These are phyloP conservation scores for Hoplostethus atlanticus DNA, from an alignment of 2,797 vertebrate species.

Conservation along the genomic window DNA sequence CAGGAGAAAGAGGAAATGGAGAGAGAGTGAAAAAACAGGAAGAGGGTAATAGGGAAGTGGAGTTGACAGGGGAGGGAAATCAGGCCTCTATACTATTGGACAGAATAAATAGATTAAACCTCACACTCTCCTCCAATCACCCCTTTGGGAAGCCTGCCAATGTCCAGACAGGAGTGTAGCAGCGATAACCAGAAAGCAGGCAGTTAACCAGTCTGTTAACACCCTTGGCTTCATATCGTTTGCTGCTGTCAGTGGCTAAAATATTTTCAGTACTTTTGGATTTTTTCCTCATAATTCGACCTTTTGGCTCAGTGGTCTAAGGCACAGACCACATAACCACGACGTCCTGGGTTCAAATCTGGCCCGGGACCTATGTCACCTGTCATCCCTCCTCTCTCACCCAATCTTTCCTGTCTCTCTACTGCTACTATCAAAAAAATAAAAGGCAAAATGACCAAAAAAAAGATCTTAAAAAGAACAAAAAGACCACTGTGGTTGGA, in stretches of 20 bases:
- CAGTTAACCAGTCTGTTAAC: slow-evolving; percentile 5
- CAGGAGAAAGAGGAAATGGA: slow-evolving; percentile 26
- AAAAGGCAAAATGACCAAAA: too few relatives aligned
- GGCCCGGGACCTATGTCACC: too few relatives aligned
- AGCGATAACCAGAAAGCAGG: slow-evolving; percentile 31
- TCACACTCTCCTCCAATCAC: slow-evolving; percentile 33
- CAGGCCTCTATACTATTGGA: slow-evolving; percentile 65
- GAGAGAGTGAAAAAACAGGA: slow-evolving; percentile 17
- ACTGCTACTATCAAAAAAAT: too few relatives aligned
- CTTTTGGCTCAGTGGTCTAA: too few relatives aligned
- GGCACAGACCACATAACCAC: too few relatives aligned
- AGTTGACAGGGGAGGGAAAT: slow-evolving; percentile 72
- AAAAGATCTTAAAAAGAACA: neutral
- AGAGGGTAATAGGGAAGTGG: slow-evolving; percentile 25
- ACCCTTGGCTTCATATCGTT: neutral
- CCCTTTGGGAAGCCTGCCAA: slow-evolving; percentile 38
- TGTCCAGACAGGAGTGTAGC: neutral
- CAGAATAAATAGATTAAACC: slow-evolving; percentile 80
- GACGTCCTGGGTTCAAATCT: too few relatives aligned
- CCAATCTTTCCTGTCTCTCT: too few relatives aligned
- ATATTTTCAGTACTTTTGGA: neutral
- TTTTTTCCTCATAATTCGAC: neutral
- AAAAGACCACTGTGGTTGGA: slow-evolving; percentile 19
- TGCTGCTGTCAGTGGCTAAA: slow-evolving; percentile 1
- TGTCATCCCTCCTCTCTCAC: too few relatives aligned